These are phyloP conservation scores for Melanerpes formicivorus DNA, from an alignment of 2,113 vertebrate species.

Conservation along the genomic window DNA sequence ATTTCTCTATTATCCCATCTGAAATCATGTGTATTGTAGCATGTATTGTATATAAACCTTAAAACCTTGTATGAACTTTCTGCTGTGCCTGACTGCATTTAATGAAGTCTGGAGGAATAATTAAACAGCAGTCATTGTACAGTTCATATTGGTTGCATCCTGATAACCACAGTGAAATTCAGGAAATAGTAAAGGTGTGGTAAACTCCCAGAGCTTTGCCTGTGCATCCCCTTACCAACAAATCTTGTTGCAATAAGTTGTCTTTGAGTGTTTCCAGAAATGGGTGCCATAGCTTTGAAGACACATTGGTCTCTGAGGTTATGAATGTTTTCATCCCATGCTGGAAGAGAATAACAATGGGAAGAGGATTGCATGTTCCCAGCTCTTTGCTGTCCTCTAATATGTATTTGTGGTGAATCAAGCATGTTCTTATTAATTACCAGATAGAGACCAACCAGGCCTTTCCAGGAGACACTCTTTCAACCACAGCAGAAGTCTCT, in stretches of 20 bases:
- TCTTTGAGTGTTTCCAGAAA: neutral
- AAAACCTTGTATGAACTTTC: neutral
- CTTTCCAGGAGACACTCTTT: neutral
- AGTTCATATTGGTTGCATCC: neutral
- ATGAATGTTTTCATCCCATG: neutral
- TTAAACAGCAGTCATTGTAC: neutral
- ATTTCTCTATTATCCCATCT: no score
- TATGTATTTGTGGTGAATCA: neutral
- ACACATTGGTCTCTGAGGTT: neutral
- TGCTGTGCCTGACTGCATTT: neutral
- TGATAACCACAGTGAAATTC: neutral
- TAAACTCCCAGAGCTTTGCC: neutral
- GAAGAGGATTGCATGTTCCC: neutral
- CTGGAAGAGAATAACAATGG: neutral
- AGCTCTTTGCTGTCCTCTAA: neutral
- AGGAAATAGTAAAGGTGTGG: neutral
- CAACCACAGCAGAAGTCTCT: neutral
- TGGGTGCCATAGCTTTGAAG: neutral
- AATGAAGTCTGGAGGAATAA: neutral
- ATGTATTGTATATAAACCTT: neutral
- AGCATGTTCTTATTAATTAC: neutral
- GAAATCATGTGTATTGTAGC: neutral
- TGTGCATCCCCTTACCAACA: neutral
- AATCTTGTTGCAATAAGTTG: neutral
- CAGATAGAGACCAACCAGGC: neutral